Conservation (phyloP, 2,888 invertebrate species). For the Adelphocoris suturalis region DNA sequence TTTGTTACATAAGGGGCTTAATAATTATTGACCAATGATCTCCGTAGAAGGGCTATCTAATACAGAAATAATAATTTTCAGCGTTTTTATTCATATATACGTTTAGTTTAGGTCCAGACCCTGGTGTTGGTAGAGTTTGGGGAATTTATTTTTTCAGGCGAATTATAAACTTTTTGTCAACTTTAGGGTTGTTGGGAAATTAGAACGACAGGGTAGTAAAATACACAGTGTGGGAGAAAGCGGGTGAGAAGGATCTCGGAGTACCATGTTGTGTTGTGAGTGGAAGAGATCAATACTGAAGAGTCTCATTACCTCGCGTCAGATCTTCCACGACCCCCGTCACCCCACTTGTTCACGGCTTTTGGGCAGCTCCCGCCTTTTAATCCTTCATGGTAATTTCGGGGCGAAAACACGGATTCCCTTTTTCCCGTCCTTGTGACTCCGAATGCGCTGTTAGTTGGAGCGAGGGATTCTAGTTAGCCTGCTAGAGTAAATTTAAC, state of each 20-base stretch:
- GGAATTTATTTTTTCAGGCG: neutral
- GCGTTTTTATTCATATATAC: neutral
- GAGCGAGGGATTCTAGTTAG: neutral
- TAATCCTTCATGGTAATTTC: conserved; percentile 24
- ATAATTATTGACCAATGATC: too few species aligned
- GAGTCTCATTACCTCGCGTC: conserved; percentile 58
- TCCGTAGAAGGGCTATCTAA: too few species aligned
- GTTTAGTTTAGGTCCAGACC: neutral
- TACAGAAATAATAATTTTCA: too few species aligned
- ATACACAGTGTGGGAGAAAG: neutral
- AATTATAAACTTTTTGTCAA: neutral
- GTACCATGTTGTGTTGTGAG: conserved; percentile 56
- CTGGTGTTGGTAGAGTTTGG: neutral
- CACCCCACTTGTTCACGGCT: neutral
- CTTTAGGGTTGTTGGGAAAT: neutral
- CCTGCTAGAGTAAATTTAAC: too few species aligned
- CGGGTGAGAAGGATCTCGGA: neutral
- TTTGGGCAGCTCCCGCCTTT: conserved; percentile 16
- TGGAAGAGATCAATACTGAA: conserved; percentile 48
- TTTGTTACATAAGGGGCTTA: too few species aligned
- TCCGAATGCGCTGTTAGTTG: neutral
- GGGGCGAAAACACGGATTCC: conserved; percentile 16
- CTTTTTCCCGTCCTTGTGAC: neutral
- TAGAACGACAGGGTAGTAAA: neutral
- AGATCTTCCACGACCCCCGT: conserved; percentile 24